Evolutionary conservation across 1,140 invertebrate species (phyloP).

Genomic region (Archivesica marissinica): DNA sequence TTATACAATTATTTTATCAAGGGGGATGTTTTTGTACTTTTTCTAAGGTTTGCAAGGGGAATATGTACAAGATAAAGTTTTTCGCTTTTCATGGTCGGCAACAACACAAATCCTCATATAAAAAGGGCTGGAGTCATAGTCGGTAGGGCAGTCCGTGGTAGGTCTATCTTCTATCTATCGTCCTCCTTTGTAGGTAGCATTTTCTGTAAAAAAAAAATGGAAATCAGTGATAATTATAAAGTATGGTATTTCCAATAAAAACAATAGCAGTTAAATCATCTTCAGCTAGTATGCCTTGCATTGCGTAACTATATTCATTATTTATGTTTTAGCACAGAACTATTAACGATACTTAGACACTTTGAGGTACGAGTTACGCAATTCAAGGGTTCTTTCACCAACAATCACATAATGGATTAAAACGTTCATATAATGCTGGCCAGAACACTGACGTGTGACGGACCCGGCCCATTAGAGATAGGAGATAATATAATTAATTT

Average conservation of each 20-base stretch:
- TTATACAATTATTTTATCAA: conserved; percentile 29
- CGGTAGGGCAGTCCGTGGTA: background rate
- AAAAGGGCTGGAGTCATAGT: conserved; percentile 11
- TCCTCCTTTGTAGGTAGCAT: background rate
- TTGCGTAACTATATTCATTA: background rate
- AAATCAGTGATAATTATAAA: background rate
- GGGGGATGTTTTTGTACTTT: conserved; percentile 23
- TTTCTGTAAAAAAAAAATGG: conserved; percentile 6
- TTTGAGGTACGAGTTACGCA: background rate
- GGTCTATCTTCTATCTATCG: background rate
- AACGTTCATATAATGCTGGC: too few relatives aligned
- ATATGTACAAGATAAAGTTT: conserved; percentile 48
- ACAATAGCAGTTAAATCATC: background rate
- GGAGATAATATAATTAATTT: too few relatives aligned
- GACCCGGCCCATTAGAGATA: too few relatives aligned
- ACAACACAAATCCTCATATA: background rate
- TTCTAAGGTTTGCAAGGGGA: conserved; percentile 32
- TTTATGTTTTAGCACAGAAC: background rate
- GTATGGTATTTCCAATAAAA: too few relatives aligned
- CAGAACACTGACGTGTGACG: too few relatives aligned
- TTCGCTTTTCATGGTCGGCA: conserved; percentile 37
- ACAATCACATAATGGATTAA: too few relatives aligned
- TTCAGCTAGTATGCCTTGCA: background rate
- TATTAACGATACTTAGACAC: background rate
- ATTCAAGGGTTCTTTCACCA: background rate